Base-by-base conservation (phyloP, 2,113 vertebrate species). In the Ciconia maguari region DNA sequence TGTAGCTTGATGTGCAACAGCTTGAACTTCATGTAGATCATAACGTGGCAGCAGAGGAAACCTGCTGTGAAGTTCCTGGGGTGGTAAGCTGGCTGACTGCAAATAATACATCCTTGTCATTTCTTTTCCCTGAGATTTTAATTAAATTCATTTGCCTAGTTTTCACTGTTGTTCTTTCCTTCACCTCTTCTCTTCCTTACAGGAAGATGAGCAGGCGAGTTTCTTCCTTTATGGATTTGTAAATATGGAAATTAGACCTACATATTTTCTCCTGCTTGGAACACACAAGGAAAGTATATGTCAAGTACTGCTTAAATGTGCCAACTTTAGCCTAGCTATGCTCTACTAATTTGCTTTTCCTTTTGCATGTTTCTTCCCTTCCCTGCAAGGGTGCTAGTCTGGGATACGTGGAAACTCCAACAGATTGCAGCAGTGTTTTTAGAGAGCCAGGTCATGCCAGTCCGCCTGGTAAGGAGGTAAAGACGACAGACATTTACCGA, bases 361-460 rank as follows among this genome's bases (percentile, higher is more conserved):
- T 71, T 16, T 79, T 57, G 5, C 14, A 12, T 15, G 5, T 83
- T 87, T 62, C 24, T 65, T 62, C 52, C 19, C 21, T 66, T 83
- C n/a, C n/a, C 29, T 6, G 3, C 44, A 48, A 93, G n/a, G 79
- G 30, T 27, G 62, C 89, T 7, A 77, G 42, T 5, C 74, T 97
- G 36, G 96, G 83, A 32, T 85, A 90, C 17, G 1, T 26, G 38
- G 97, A 96, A 90, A 58, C 83, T 32, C 91, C 97, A 7, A 96
- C 96, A 9, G 97, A 98, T 0, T 98, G 98, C 38, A 94, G 98
- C 95, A 98, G 97, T 90, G 94, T 96, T 93, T 97, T 98, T 3
- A 98, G 98, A 70, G 93, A 98, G 76, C 97, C 98, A 1, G 98
- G 97, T 44, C 98, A 97, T 38, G 96, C 96, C 51, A 97, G 98